phyloP scores from a whole-genome alignment of 2,113 vertebrate genomes.

The Crotophaga sulcirostris region DNA sequence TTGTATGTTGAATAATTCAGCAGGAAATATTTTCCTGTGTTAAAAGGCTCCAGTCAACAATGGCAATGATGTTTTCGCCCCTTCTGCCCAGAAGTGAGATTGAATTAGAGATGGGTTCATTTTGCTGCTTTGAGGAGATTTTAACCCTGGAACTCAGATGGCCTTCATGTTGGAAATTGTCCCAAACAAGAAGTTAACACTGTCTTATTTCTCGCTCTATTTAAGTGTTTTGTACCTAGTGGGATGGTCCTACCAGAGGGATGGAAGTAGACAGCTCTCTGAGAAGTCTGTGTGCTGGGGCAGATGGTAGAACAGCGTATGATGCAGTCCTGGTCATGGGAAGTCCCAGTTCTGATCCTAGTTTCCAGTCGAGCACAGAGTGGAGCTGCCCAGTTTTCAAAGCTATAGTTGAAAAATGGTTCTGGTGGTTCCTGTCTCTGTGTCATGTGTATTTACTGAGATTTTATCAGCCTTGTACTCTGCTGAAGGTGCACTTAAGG shows the following conservation, averaged over 20 bases:
- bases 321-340: not conserved
- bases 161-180: not conserved
- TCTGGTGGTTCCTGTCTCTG: not conserved
- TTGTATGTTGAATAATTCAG: not conserved
- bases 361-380: fast-evolving
- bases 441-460: not conserved
- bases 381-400: not conserved
- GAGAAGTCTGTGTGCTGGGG: not conserved
- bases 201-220: not conserved
- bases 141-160: not conserved
- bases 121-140: not conserved
- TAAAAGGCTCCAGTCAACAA: not conserved
- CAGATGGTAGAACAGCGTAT: fast-evolving
- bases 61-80: not conserved
- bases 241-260: not conserved
- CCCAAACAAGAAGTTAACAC: not conserved
- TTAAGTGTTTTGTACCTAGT: not conserved
- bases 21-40: not conserved
- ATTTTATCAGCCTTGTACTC: not conserved
- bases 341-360: not conserved
- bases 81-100: not conserved
- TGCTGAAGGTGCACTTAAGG: not conserved
- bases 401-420: not conserved
- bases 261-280: fast-evolving
- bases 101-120: not conserved